Evolutionary conservation across 2,113 vertebrate species (phyloP).

Genomic region (Saguinus midas): DNA sequence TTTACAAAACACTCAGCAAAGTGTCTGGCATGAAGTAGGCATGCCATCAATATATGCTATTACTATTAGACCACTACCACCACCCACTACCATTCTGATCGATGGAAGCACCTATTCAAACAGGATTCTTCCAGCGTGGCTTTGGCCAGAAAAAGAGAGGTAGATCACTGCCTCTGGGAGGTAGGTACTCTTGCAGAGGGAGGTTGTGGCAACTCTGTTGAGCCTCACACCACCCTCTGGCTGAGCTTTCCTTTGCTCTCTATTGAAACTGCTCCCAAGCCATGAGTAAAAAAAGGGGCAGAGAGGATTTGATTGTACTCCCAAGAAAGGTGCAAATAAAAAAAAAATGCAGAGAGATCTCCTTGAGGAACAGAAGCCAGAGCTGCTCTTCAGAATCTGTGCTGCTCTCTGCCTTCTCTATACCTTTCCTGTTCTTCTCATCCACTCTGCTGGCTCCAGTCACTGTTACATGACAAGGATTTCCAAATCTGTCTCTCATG

Average conservation of each 20-base stretch:
- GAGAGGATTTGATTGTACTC: not conserved
- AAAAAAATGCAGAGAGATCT: not conserved
- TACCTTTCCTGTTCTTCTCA: rapidly evolving
- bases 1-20: not conserved
- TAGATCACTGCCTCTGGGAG: too few relatives aligned
- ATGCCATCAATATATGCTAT: rapidly evolving
- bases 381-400: too few relatives aligned
- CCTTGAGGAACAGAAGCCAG: not conserved
- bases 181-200: rapidly evolving
- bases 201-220: not conserved
- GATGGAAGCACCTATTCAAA: not conserved
- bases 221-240: rapidly evolving
- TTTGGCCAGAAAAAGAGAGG: not conserved
- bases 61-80: not conserved
- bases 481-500: not conserved
- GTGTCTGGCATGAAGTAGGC: not conserved
- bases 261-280: not conserved
- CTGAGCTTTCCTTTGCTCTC: not conserved
- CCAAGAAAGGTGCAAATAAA: not conserved
- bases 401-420: not conserved
- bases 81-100: too few relatives aligned
- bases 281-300: not conserved
- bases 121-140: not conserved
- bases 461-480: not conserved
- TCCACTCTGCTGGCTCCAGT: not conserved